Evolutionary conservation across 2,113 vertebrate species (phyloP).

Genomic region (Isurus oxyrinchus): DNA sequence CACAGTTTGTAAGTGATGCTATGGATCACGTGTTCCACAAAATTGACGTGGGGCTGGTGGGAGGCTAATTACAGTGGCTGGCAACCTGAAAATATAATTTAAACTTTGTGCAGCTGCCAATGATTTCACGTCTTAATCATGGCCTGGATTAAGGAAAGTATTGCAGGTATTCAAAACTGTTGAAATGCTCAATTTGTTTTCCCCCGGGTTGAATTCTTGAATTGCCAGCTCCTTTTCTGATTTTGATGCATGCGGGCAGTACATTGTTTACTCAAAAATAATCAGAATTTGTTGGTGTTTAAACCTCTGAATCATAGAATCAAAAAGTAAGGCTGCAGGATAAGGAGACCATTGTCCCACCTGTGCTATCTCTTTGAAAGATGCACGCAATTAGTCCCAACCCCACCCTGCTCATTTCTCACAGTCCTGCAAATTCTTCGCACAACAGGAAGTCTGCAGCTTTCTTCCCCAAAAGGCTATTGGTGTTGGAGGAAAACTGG

Average conservation of each 20-base stretch:
- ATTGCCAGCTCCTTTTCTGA: too few species aligned
- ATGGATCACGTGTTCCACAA: neutral
- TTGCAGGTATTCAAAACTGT: neutral
- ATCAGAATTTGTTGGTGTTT: neutral
- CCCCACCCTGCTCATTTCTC: neutral
- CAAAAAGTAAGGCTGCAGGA: neutral
- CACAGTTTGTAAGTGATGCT: neutral
- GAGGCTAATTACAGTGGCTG: neutral
- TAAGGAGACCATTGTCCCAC: neutral
- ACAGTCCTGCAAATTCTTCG: neutral
- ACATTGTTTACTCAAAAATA: neutral
- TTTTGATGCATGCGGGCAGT: neutral
- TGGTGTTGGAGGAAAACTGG: neutral
- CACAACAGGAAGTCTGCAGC: neutral
- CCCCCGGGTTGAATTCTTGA: neutral
- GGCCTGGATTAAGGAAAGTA: neutral
- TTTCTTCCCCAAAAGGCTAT: neutral
- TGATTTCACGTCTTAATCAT: neutral
- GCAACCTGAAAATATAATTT: neutral
- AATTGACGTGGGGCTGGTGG: neutral
- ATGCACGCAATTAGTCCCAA: neutral
- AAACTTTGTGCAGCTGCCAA: neutral
- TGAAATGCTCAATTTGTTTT: neutral
- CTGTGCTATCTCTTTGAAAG: neutral
- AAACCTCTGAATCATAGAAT: neutral